These are phyloP conservation scores for Drosophila siamana DNA, from an alignment of 2,888 invertebrate genomes.

Conservation along the genomic window DNA sequence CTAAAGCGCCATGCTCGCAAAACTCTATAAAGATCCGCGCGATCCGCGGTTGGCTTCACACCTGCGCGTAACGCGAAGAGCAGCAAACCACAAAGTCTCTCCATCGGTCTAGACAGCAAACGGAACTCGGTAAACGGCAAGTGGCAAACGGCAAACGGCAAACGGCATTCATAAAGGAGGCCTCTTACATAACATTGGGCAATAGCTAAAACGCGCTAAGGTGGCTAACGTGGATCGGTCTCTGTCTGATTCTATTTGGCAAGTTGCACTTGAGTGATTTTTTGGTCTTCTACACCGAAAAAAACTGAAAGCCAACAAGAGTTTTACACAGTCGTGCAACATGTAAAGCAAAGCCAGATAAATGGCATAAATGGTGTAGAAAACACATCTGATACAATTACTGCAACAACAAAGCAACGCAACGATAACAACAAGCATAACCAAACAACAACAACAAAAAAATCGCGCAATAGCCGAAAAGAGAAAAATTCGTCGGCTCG, in stretches of 20 bases:
- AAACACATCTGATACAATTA: constrained; percentile 48
- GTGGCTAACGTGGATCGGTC: constrained; percentile 6
- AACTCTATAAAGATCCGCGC: constrained; percentile 82
- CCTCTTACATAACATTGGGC: constrained; percentile 75
- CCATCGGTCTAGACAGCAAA: constrained; percentile 7
- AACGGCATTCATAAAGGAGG: constrained; percentile 57
- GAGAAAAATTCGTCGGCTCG: constrained; percentile 52
- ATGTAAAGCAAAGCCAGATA: constrained; percentile 71
- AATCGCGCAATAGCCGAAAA: constrained; percentile 68
- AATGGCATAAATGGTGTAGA: constrained; percentile 76
- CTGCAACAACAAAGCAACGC: constrained; percentile 24
- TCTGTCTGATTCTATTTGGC: constrained; percentile 72
- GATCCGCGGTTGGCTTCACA: constrained; percentile 84
- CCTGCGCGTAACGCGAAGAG: constrained; percentile 76
- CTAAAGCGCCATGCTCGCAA: constrained; percentile 37
- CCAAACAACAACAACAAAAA: no score
- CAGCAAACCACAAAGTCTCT: constrained; percentile 62
- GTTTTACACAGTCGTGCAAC: constrained; percentile 59
- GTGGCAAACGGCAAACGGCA: constrained; percentile 27
- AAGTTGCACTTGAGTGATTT: constrained; percentile 84
- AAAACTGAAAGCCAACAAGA: constrained; percentile 58
- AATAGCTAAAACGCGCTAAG: constrained; percentile 37
- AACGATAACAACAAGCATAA: constrained; percentile 45
- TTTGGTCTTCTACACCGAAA: constrained; percentile 63
- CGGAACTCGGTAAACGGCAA: constrained; percentile 26